Conservation (phyloP, 1,140 invertebrate species). For the Lerema accius region DNA sequence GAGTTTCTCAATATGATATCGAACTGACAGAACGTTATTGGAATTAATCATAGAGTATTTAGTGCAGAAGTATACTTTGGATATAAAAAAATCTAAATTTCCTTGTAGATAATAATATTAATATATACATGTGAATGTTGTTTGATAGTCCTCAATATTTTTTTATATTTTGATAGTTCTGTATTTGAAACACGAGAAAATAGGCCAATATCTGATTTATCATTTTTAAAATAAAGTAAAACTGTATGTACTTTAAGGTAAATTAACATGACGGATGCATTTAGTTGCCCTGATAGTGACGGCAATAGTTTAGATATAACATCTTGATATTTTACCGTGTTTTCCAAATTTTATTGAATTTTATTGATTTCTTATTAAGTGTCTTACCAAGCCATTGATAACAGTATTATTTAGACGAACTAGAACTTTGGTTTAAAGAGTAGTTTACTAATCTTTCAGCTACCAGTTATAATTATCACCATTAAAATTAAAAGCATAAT, state of each 20-base stretch:
- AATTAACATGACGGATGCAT: constrained; percentile 73
- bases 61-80: constrained; percentile 77
- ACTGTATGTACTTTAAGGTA: constrained; percentile 72
- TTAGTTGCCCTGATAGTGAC: constrained; percentile 71
- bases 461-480: constrained; percentile 67
- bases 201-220: constrained; percentile 80
- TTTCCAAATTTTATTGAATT: constrained; percentile 53
- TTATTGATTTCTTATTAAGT: constrained; percentile 62
- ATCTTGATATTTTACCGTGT: constrained; percentile 60
- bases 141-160: constrained; percentile 83
- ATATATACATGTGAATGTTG: constrained; percentile 80
- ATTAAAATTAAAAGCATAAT: constrained; percentile 64
- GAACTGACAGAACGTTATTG: constrained; percentile 70
- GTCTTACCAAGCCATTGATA: constrained; percentile 81
- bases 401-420: constrained; percentile 82
- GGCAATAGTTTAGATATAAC: constrained; percentile 49
- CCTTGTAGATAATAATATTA: constrained; percentile 78
- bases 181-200: constrained; percentile 80
- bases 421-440: constrained; percentile 74
- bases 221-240: constrained; percentile 69
- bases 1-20: constrained; percentile 61
- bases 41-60: constrained; percentile 75
- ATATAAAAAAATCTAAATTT: constrained; percentile 77
- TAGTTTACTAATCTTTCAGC: constrained; percentile 68
- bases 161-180: constrained; percentile 84